These are phyloP conservation scores for Leptinotarsa defecta DNA, from an alignment of 1,140 invertebrate genomes.

Conservation along the genomic window DNA sequence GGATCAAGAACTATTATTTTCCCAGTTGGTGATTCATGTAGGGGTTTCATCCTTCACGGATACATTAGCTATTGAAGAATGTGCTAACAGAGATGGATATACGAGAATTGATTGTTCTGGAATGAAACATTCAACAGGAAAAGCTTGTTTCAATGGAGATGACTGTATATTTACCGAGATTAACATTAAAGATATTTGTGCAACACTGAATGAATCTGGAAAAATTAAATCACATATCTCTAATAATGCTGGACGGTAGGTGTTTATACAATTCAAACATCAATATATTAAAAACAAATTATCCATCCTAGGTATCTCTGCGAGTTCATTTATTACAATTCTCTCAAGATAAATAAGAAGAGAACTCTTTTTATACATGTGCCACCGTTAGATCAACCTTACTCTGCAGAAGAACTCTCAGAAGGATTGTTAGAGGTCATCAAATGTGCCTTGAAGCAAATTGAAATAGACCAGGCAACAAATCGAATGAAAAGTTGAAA, in stretches of 20 bases:
- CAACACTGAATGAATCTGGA: slow-evolving; percentile 52
- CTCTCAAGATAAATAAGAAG: slow-evolving; percentile 60
- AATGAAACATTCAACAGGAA: slow-evolving; percentile 51
- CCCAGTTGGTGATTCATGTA: slow-evolving; percentile 68
- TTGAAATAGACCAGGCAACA: neutral
- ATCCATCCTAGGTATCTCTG: slow-evolving; percentile 67
- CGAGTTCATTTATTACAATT: slow-evolving; percentile 72
- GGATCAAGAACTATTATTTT: slow-evolving; percentile 37
- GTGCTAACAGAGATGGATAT: slow-evolving; percentile 65
- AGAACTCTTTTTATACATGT: slow-evolving; percentile 71
- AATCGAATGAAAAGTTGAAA: too few species aligned
- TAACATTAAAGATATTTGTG: slow-evolving; percentile 56
- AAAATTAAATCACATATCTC: slow-evolving; percentile 54
- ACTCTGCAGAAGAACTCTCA: slow-evolving; percentile 60
- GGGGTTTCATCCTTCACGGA: slow-evolving; percentile 64
- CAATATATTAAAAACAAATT: slow-evolving; percentile 8
- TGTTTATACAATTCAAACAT: neutral
- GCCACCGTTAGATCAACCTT: slow-evolving; percentile 62
- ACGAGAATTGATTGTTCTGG: slow-evolving; percentile 57
- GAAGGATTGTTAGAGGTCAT: slow-evolving; percentile 63
- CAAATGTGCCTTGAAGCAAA: slow-evolving; percentile 46
- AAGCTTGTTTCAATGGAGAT: slow-evolving; percentile 53
- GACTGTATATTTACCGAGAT: slow-evolving; percentile 56
- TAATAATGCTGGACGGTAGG: slow-evolving; percentile 56
- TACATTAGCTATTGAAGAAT: slow-evolving; percentile 63